Base-by-base conservation (phyloP, 1,140 invertebrate species). In the Drosophila equinoxialis region DNA sequence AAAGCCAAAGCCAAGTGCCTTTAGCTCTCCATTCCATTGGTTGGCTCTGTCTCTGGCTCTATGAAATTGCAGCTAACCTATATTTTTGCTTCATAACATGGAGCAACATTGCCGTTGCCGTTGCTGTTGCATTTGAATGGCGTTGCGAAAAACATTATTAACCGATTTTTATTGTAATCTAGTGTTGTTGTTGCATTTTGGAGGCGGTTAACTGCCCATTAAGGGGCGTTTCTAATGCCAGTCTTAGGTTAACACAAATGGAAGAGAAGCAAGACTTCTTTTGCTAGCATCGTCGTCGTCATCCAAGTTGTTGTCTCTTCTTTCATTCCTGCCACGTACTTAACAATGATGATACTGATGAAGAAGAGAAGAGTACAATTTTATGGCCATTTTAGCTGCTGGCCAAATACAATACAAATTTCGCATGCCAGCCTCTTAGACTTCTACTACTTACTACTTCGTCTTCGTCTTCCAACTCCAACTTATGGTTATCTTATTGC, bases 91-190 rank as follows among this genome's bases (percentile, higher is more conserved):
- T 51, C 17, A 51, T 51, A 51, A 51, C 45, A 11, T 51, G 45
- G 6, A 48, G 45, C 14, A 8, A 48, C 14, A 17, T 23, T 51
- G 7, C 13, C 14, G 42, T 45, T 54, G 82, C 66, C 57, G 69
- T 66, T 70, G 68, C 13, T 68, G 70, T 58, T 64, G 68, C 76
- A 66, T 79, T 87, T 71, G 81, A 87, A 87, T 89, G 84, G 84
- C 84, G 84, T 87, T 87, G 84, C 77, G 83, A 87, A 87, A 87
- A 89, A 87, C 83, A 87, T 87, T 87, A 87, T 87, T 84, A 87
- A 80, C 84, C 84, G 74, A 87, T 89, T 87, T 80, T 87, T 89
- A 87, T 87, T 89, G 83, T 80, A 77, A 77, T 71, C 68, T 68
- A 60, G 48, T 67, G 72, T 64, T 76, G 54, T 68, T 71, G 55